Conservation (phyloP, 1,140 invertebrate species). For the Drosophila suzukii region DNA sequence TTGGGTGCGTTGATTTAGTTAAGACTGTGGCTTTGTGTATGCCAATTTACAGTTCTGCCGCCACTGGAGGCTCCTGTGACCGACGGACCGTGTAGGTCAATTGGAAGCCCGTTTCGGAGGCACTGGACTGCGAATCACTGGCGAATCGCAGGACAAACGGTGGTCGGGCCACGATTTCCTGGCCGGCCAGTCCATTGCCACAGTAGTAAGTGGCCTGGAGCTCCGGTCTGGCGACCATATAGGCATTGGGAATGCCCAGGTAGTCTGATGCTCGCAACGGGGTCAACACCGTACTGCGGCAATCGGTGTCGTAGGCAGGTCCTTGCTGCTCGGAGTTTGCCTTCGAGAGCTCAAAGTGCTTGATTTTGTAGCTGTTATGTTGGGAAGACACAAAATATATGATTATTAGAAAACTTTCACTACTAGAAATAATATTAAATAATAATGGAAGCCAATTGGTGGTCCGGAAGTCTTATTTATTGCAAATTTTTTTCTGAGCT, state of each 20-base stretch:
- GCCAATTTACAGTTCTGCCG: slow-evolving; percentile 43
- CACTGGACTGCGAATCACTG: slow-evolving; percentile 69
- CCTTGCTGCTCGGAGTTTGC: slow-evolving; percentile 31
- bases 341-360: slow-evolving; percentile 65
- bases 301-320: slow-evolving; percentile 62
- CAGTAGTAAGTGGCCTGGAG: slow-evolving; percentile 73
- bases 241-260: slow-evolving; percentile 60
- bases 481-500: no score
- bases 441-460: no score
- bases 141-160: slow-evolving; percentile 67
- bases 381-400: neutral
- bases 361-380: slow-evolving; percentile 53
- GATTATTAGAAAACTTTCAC: neutral
- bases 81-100: slow-evolving; percentile 58
- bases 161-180: slow-evolving; percentile 48
- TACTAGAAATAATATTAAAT: no score
- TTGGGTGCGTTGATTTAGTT: slow-evolving; percentile 55
- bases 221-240: slow-evolving; percentile 37
- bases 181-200: slow-evolving; percentile 50
- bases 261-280: slow-evolving; percentile 61
- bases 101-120: slow-evolving; percentile 65
- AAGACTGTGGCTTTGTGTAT: slow-evolving; percentile 26
- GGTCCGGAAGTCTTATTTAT: no score
- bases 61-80: neutral
- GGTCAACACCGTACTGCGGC: slow-evolving; percentile 66